These are phyloP conservation scores for Brachionus asplanchnoidis DNA, from an alignment of 1,140 invertebrate genomes.

Conservation along the genomic window DNA sequence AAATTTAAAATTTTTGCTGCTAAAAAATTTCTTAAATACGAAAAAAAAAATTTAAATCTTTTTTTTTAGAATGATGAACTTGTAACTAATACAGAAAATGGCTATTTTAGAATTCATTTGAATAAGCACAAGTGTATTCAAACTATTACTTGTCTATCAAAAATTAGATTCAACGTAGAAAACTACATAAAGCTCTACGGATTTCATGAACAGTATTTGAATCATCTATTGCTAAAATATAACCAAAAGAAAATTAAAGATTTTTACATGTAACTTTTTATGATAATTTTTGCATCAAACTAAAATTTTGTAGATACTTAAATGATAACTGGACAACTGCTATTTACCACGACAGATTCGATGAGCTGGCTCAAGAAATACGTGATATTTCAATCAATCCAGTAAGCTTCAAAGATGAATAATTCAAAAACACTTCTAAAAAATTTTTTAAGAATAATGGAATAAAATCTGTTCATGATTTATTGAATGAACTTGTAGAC, in stretches of 20 bases:
- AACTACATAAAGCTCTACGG: conserved; percentile 55
- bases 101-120: conserved; percentile 53
- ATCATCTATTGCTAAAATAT: conserved; percentile 52
- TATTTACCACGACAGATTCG: conserved; percentile 55
- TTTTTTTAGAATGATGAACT: conserved; percentile 48
- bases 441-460: conserved; percentile 46
- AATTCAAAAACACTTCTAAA: neutral
- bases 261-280: conserved; percentile 50
- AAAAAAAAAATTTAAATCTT: conserved; percentile 40
- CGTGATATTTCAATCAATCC: conserved; percentile 51
- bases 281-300: neutral
- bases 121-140: conserved; percentile 54
- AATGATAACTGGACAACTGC: conserved; percentile 53
- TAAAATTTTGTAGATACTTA: conserved; percentile 50
- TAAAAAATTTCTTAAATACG: no score
- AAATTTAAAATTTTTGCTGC: no score
- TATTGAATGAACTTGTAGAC: conserved; percentile 50
- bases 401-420: conserved; percentile 44
- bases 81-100: conserved; percentile 47
- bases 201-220: conserved; percentile 53
- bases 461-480: conserved; percentile 50
- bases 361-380: conserved; percentile 55
- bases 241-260: conserved; percentile 55
- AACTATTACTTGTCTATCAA: conserved; percentile 55
- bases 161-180: conserved; percentile 49